phyloP scores from a whole-genome alignment of 2,888 invertebrate species.

The Neelides folsomi region DNA sequence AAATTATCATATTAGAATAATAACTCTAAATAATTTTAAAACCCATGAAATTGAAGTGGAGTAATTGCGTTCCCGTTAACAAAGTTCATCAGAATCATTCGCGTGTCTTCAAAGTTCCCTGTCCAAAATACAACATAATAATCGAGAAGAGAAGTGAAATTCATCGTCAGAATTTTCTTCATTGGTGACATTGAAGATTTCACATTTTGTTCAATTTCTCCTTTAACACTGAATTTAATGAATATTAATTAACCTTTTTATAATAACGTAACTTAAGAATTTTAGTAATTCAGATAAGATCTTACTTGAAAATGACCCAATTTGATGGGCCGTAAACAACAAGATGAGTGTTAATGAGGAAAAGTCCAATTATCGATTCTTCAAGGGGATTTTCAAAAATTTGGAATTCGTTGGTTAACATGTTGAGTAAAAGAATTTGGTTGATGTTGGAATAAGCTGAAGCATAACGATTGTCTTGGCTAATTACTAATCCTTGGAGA shows the following conservation, averaged over 20 bases:
- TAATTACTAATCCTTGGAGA: conserved; percentile 82
- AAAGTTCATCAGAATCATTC: conserved; percentile 51
- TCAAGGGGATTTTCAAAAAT: conserved; percentile 71
- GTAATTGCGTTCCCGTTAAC: conserved; percentile 41
- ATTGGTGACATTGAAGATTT: conserved; percentile 1
- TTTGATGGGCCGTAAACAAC: conserved; percentile 62
- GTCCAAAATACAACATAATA: conserved; percentile 68
- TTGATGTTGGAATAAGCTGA: conserved; percentile 92
- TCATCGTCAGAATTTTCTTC: conserved; percentile 46
- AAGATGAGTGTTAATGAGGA: conserved; percentile 54
- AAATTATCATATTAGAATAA: no score
- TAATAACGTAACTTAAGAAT: not conserved
- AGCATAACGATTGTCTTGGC: conserved; percentile 90
- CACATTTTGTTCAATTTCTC: conserved; percentile 26
- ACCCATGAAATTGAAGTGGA: conserved; percentile 24
- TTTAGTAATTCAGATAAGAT: not conserved
- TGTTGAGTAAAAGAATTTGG: conserved; percentile 79
- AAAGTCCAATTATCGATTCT: conserved; percentile 50
- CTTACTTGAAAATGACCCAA: conserved; percentile 42
- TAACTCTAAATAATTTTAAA: no score
- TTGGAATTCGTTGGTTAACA: conserved; percentile 83
- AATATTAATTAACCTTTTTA: not conserved
- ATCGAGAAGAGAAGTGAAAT: conserved; percentile 54
- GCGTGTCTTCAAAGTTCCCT: conserved; percentile 61
- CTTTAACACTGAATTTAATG: conserved; percentile 17